Percentiles rank a stretch among this genome's conserved stretches.
phyloP scores from a whole-genome alignment of 2,797 vertebrate genomes.

The Lateolabrax maculatus region DNA sequence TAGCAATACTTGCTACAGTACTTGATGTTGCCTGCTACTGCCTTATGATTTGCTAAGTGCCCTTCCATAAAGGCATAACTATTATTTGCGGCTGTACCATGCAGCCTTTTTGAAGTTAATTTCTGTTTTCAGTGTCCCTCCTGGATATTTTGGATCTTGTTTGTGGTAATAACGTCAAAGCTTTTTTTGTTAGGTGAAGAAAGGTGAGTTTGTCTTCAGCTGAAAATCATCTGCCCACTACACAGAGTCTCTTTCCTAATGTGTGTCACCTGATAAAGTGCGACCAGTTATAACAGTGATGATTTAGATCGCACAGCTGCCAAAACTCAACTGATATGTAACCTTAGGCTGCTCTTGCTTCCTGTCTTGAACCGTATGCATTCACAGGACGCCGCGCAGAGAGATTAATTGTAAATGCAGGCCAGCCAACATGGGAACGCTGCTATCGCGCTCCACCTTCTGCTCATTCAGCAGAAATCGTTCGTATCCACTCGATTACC shows the following conservation, averaged over 20 bases:
- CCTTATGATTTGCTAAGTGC: constrained; percentile 81
- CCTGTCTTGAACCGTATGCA: constrained; percentile 14
- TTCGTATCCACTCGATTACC: constrained; percentile 74
- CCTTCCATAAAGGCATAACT: constrained; percentile 81
- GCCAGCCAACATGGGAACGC: constrained; percentile 47
- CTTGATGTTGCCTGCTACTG: constrained; percentile 69
- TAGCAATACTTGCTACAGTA: constrained; percentile 52
- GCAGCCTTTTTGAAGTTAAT: constrained; percentile 70
- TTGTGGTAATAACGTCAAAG: constrained; percentile 43
- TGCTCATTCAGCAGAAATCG: constrained; percentile 75
- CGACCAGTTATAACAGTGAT: constrained; percentile 1
- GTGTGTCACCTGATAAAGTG: constrained; percentile 12
- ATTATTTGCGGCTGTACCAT: constrained; percentile 72
- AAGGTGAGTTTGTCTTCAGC: constrained; percentile 54
- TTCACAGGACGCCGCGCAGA: constrained; percentile 41
- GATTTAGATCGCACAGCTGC: constrained; percentile 15
- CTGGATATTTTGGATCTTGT: constrained; percentile 6
- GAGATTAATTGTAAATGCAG: constrained; percentile 70
- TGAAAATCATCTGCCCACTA: constrained; percentile 12
- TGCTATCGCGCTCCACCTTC: constrained; percentile 54
- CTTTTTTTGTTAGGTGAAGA: constrained; percentile 16
- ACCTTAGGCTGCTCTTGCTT: constrained; percentile 11
- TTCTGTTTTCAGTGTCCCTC: constrained; percentile 51
- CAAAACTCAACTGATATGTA: constrained; percentile 4
- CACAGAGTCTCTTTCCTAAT: constrained; percentile 2